These are phyloP conservation scores for Microcebus tavaratra DNA, from an alignment of 2,113 vertebrate species.

Conservation along the genomic window DNA sequence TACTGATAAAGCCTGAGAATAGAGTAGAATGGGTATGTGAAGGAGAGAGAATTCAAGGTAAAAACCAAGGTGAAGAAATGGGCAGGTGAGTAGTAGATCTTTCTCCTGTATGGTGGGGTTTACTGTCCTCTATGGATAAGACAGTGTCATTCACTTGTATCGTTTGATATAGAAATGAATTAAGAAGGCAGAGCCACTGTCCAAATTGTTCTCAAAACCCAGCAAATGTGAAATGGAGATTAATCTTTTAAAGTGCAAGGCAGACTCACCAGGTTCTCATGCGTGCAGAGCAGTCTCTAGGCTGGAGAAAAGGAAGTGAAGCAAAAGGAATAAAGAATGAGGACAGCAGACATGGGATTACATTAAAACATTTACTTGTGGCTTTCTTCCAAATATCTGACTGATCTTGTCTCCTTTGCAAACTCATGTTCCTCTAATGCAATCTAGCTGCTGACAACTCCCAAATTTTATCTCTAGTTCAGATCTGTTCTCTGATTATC, in stretches of 20 bases:
- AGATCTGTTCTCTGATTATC: background rate
- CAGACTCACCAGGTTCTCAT: background rate
- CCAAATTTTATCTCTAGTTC: background rate
- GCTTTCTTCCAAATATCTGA: background rate
- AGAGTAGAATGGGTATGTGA: background rate
- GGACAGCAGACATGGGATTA: background rate
- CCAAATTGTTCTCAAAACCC: background rate
- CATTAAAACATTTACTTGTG: background rate
- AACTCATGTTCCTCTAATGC: constrained; percentile 7
- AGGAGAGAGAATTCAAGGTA: background rate
- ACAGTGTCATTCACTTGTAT: background rate
- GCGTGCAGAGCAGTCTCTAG: background rate
- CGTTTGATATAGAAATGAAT: background rate
- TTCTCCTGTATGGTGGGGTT: background rate
- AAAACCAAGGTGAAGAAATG: background rate
- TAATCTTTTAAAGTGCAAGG: background rate
- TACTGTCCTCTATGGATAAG: background rate
- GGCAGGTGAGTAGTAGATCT: background rate
- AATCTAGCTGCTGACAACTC: background rate
- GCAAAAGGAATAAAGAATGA: background rate
- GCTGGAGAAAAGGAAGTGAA: background rate
- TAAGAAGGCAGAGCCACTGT: background rate
- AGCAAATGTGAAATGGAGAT: background rate
- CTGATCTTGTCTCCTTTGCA: background rate
- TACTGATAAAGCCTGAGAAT: background rate